phyloP scores from a whole-genome alignment of 2,888 invertebrate species.

The Andrena minutula region DNA sequence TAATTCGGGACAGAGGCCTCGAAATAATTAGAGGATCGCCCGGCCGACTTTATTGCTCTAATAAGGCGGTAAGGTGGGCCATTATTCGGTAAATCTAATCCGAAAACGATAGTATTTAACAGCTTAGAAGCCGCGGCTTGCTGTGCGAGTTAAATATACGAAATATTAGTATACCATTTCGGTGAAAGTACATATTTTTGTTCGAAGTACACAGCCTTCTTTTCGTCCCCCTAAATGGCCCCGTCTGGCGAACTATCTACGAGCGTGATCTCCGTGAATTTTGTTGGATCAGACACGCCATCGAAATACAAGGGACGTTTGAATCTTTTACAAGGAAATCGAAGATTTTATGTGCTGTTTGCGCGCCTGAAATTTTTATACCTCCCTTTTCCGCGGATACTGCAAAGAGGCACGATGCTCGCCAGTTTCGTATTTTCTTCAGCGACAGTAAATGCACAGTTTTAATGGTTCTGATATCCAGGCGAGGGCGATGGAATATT shows the following conservation, averaged over 20 bases:
- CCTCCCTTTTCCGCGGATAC: too few species aligned
- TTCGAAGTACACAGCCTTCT: too few species aligned
- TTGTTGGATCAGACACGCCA: too few species aligned
- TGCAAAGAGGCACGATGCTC: too few species aligned
- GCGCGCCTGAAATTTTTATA: not conserved
- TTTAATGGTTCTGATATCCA: conserved; percentile 9
- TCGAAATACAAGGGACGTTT: not conserved
- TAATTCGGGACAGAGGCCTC: not conserved
- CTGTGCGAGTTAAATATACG: not conserved
- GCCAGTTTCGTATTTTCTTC: not conserved
- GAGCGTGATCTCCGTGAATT: too few species aligned
- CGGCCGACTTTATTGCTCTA: not conserved
- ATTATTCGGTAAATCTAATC: not conserved
- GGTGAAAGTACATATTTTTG: not conserved
- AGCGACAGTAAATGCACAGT: not conserved
- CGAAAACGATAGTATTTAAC: not conserved
- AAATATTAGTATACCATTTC: not conserved
- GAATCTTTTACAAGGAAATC: not conserved
- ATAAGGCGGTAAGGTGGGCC: not conserved
- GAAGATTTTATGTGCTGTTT: not conserved
- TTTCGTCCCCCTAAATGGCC: too few species aligned
- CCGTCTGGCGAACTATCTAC: too few species aligned
- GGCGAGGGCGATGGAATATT: conserved; percentile 9
- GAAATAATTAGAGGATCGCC: conserved; percentile 21
- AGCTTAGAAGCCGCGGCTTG: not conserved